Percentiles rank a stretch among this genome's conserved stretches.
Conservation (phyloP, 2,113 vertebrate genomes). For the Leptobrachium leishanense region DNA sequence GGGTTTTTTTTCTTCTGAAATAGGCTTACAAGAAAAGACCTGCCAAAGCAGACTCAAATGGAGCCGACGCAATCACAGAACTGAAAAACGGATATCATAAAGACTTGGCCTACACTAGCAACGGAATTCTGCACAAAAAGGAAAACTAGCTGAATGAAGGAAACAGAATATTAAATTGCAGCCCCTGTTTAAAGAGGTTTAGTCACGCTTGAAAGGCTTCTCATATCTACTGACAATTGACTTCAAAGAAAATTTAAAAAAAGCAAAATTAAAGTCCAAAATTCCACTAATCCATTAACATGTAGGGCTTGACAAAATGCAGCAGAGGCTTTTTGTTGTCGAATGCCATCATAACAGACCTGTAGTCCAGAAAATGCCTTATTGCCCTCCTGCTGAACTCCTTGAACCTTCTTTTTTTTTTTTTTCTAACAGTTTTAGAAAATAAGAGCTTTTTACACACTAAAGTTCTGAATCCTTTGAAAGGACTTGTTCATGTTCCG, state of each 20-base stretch:
- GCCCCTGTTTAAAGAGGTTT: conserved; percentile 6
- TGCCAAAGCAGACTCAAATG: conserved; percentile 56
- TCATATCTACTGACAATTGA: conserved; percentile 18
- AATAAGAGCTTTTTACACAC: conserved; percentile 35
- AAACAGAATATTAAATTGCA: not conserved
- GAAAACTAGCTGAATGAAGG: conserved; percentile 60
- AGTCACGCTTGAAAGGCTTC: too few relatives aligned
- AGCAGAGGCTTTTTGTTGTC: conserved; percentile 47
- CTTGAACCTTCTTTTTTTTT: conserved; percentile 9
- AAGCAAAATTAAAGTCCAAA: conserved; percentile 45
- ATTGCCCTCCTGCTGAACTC: conserved; percentile 23
- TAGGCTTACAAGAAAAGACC: conserved; percentile 77
- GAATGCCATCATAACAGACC: conserved; percentile 41
- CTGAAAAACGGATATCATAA: conserved; percentile 73
- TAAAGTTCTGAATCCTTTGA: conserved; percentile 9
- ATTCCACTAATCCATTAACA: conserved; percentile 57
- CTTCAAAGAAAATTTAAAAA: conserved; percentile 52
- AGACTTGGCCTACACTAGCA: conserved; percentile 61
- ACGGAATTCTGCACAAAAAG: conserved; percentile 71
- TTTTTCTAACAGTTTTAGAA: conserved; percentile 30
- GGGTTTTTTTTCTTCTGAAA: conserved; percentile 19
- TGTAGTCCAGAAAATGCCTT: conserved; percentile 40
- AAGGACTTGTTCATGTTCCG: not conserved
- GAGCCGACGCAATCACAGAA: conserved; percentile 54
- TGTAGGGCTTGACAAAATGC: conserved; percentile 59